phyloP scores from a whole-genome alignment of 2,888 invertebrate species.

The Branchinecta sandiegonensis region DNA sequence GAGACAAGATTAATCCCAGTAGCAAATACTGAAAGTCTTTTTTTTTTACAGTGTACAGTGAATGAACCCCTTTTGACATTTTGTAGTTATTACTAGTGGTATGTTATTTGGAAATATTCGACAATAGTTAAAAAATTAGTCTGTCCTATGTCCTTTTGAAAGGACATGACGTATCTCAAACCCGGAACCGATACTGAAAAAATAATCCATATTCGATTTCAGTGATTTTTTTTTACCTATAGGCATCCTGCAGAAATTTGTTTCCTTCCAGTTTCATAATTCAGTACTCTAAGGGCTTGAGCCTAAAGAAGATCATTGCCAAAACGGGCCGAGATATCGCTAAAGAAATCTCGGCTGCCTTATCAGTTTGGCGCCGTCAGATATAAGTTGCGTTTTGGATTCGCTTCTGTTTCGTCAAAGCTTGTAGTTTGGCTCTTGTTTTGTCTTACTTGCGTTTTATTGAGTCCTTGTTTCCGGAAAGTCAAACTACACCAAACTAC shows the following conservation, averaged over 20 bases:
- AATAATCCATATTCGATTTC: not conserved
- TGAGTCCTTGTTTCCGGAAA: too few relatives aligned
- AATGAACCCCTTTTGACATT: not conserved
- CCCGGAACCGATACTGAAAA: not conserved
- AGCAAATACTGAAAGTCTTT: too few relatives aligned
- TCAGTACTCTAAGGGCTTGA: not conserved
- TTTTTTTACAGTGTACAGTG: too few relatives aligned
- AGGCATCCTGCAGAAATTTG: not conserved
- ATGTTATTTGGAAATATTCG: not conserved
- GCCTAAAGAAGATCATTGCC: not conserved
- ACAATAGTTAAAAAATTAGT: not conserved
- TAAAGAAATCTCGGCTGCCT: too few relatives aligned
- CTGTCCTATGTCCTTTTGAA: not conserved
- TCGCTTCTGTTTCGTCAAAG: too few relatives aligned
- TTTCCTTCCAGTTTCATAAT: not conserved
- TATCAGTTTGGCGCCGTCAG: too few relatives aligned
- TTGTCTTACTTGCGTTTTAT: too few relatives aligned
- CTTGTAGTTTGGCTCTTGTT: too few relatives aligned
- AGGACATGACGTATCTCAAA: not conserved
- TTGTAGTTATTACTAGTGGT: not conserved
- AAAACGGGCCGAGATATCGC: too few relatives aligned
- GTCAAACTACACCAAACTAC: too few relatives aligned
- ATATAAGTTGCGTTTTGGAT: too few relatives aligned
- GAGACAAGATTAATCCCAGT: too few relatives aligned
- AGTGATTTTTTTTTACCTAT: not conserved